Evolutionary conservation across 1,140 invertebrate species (phyloP).

Genomic region (Dreissena polymorpha): DNA sequence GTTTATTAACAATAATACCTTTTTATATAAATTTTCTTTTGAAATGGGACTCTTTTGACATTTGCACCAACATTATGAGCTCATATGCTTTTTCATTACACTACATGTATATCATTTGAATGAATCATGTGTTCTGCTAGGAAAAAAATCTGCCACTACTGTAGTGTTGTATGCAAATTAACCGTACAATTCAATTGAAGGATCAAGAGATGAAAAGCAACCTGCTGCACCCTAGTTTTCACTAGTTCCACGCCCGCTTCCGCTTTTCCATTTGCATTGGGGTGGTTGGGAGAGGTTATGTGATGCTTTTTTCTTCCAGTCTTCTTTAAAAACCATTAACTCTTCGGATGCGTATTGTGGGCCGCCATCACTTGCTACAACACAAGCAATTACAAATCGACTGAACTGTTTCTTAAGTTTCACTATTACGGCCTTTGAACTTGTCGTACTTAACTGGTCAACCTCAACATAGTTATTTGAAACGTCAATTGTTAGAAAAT

Average conservation of each 20-base stretch:
- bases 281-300: slow-evolving; percentile 24
- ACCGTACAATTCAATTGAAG: too few relatives aligned
- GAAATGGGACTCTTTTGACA: too few relatives aligned
- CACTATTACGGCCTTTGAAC: slow-evolving; percentile 31
- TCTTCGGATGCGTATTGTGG: slow-evolving; percentile 33
- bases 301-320: slow-evolving; percentile 12
- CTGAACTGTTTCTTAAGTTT: slow-evolving; percentile 45
- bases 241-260: slow-evolving; percentile 7
- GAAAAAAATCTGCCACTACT: too few relatives aligned
- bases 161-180: too few relatives aligned
- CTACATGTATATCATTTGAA: too few relatives aligned
- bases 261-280: slow-evolving; percentile 23
- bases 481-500: slow-evolving; percentile 34
- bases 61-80: too few relatives aligned
- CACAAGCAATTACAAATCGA: slow-evolving; percentile 34
- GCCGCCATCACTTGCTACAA: slow-evolving; percentile 32
- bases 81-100: too few relatives aligned
- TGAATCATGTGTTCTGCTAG: too few relatives aligned
- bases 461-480: slow-evolving; percentile 32
- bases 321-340: background rate
- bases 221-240: background rate
- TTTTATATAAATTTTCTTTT: too few relatives aligned
- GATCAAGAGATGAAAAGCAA: too few relatives aligned
- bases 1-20: too few relatives aligned
- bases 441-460: slow-evolving; percentile 18